Percentiles rank a stretch among this genome's conserved stretches.
These are phyloP conservation scores for Uropetala carovei DNA, from an alignment of 2,888 invertebrate species.

Conservation along the genomic window DNA sequence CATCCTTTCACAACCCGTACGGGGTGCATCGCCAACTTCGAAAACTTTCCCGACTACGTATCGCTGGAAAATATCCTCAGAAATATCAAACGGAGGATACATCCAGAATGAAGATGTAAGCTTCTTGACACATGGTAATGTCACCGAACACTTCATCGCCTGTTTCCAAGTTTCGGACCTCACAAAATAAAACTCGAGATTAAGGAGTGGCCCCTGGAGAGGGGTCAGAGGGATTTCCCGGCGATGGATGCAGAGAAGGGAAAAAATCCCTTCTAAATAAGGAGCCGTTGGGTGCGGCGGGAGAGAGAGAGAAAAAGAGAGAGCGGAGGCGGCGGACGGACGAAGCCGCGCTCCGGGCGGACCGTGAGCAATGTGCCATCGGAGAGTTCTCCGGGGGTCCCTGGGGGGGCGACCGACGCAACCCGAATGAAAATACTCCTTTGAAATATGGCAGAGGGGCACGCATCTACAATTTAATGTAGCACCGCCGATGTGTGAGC, in stretches of 20 bases:
- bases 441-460: slow-evolving; percentile 40
- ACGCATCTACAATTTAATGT: slow-evolving; percentile 47
- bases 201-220: background rate
- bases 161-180: background rate
- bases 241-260: background rate
- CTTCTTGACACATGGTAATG: background rate
- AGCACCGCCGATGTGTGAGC: slow-evolving; percentile 1
- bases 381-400: background rate
- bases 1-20: too few relatives aligned
- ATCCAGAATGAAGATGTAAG: background rate
- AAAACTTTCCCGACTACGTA: too few relatives aligned
- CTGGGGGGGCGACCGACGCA: slow-evolving; percentile 38
- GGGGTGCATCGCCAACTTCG: too few relatives aligned
- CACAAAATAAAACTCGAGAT: background rate
- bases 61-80: too few relatives aligned
- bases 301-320: too few relatives aligned
- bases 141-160: background rate
- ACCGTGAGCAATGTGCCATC: background rate
- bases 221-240: background rate
- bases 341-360: background rate
- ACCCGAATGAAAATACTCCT: background rate
- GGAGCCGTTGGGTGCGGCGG: background rate
- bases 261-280: background rate
- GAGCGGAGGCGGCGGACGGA: background rate
- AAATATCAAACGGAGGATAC: background rate